Evolutionary conservation across 2,797 vertebrate species (phyloP), one percentile per base, ranked within the genome.

Genomic region (Sebastes wilsoni): DNA sequence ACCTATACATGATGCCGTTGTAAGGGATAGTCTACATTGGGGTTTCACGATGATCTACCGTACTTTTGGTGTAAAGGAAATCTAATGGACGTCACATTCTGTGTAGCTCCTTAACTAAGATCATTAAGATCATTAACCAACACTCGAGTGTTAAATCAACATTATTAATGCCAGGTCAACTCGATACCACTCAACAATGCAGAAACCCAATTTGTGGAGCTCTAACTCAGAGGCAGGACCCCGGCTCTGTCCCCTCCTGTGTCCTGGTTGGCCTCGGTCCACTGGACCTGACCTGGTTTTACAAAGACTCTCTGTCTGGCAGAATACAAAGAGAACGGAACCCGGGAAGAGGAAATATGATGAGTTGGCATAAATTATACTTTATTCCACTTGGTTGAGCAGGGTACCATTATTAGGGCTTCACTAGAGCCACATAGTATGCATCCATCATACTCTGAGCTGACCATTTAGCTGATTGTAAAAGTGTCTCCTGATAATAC

Each of bases 281-380:
- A 81, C 34, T 18, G 49, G 4, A 22, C 9, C 61, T 86, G 64
- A 71, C 81, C 86, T 86, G 77, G 66, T 74, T 83, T 68, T 54
- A 77, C 75, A 52, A 38, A 69, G 73, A 77, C 38, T 73, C 49
- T 73, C 49, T 60, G 61, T 77, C 54, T 49, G 54, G 27, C 28
- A 32, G 27, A 80, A 78, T 32, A 77, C 75, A 71, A 77, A 82
- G 25, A 83, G 20, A 49, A 54, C 62, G 66, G 38, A 18, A 49
- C 68, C 32, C 18, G 25, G 11, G 46, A 18, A 66, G 69, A 66
- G 7, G 14, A 77, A 70, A 67, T 72, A 75, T 82, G 69, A 79
- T 67, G 64, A 71, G 38, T 23, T 42, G 52, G 62, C 68, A 80
- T 20, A 71, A 67, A 83, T n/a, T 2, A 12, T 6, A 42, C 54